Evolutionary conservation across 2,113 vertebrate genomes (phyloP), one percentile per base, ranked within the genome.

Genomic region (Columba janthina): DNA sequence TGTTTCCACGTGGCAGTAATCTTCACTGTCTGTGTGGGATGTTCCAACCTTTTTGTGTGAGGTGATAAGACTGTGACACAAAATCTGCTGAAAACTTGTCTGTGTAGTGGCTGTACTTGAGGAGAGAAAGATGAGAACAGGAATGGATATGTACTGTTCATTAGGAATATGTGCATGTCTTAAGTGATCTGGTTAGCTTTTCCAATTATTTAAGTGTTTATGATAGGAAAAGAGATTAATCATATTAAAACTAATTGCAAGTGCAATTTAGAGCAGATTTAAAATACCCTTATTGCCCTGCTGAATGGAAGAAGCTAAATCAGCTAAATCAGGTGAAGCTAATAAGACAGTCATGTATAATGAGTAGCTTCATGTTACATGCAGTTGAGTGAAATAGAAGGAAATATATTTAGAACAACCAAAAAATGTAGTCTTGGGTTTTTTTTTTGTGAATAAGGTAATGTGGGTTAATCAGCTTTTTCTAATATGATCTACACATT

Each of bases 71-170:
- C 95, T 85, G 69, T 95, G 81, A 94, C 79, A 89, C 77, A 91
- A 53, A 96, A 58, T 96, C 94, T 97, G 85, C 46, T 92, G 60
- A 94, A 61, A 85, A 97, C 98, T 98, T 97, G 79, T 97, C 94
- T 95, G 88, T 89, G 60, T 86, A 86, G 66, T 85, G 82, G 81
- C 85, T 89, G 54, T 54, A 34, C 31, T 92, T 36, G 28, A 29
- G n/a, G 25, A 64, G 20, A 40, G 38, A 62, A 81, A 62, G 80
- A 62, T 80, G 32, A 32, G 21, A 61, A 20, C 40, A 77, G 28
- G 28, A 79, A 34, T 5, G 9, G 9, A 57, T 66, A 32, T 3
- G 15, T 31, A 8, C 57, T 90, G 12, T 79, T 80, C 36, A n/a
- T 48, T 85, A 40, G 73, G 40, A 83, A 51, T 78, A 46, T 13